A percentile compares a stretch with the other conserved stretches of the same genome.
Conservation (phyloP, 2,888 invertebrate genomes). For the Calliphora vomitoria region DNA sequence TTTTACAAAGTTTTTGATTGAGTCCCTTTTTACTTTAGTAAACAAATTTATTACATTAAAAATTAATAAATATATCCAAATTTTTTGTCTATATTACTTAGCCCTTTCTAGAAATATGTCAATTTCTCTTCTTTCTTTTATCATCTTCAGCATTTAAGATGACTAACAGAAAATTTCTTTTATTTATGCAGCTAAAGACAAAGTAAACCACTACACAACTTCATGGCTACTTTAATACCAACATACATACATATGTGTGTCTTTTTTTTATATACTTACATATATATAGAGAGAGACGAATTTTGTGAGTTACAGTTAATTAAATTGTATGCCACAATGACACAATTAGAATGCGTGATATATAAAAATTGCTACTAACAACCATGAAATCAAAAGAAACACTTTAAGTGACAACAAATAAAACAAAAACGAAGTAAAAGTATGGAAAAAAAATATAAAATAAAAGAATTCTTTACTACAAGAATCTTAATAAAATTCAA, state of each 20-base stretch:
- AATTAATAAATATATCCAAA: too few relatives aligned
- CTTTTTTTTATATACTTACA: too few relatives aligned
- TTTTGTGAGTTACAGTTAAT: slow-evolving; percentile 73
- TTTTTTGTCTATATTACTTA: not conserved
- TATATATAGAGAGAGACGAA: slow-evolving; percentile 1
- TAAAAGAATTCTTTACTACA: slow-evolving; percentile 26
- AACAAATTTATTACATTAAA: too few relatives aligned
- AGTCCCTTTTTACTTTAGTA: too few relatives aligned
- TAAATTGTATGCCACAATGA: slow-evolving; percentile 75
- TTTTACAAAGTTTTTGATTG: too few relatives aligned
- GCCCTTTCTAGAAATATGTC: not conserved
- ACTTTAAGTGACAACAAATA: slow-evolving; percentile 59
- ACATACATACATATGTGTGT: not conserved
- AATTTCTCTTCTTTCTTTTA: not conserved
- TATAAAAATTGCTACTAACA: slow-evolving; percentile 58
- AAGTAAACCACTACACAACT: slow-evolving; percentile 39
- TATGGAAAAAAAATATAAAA: not conserved
- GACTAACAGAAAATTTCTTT: slow-evolving; percentile 43
- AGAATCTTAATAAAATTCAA: slow-evolving; percentile 47
- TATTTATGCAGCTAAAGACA: not conserved
- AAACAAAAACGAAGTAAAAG: slow-evolving; percentile 24
- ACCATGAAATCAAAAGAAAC: slow-evolving; percentile 67
- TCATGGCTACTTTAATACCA: slow-evolving; percentile 63
- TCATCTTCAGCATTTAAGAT: not conserved
- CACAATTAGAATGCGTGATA: slow-evolving; percentile 72